Percentiles rank a stretch among this genome's conserved stretches.
Conservation (phyloP, 2,888 invertebrate species). For the Strigamia crassipes region DNA sequence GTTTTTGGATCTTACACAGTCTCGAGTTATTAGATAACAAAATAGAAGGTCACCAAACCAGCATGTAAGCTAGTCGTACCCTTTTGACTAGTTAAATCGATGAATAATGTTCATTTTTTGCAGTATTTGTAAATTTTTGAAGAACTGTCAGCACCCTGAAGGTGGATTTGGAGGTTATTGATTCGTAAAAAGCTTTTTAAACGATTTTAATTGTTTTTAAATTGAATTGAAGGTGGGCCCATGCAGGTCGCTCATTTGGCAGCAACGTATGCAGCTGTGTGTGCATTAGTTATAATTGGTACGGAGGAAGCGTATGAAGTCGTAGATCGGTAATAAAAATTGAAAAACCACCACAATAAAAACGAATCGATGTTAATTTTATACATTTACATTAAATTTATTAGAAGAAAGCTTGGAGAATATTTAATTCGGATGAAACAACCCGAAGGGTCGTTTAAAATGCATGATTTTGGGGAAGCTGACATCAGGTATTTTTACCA, state of each 20-base stretch:
- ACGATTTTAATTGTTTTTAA: neutral
- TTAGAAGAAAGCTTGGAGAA: constrained; percentile 69
- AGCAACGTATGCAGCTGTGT: constrained; percentile 95
- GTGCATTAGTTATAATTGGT: constrained; percentile 87
- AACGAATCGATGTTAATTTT: neutral
- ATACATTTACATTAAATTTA: neutral
- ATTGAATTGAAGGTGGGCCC: constrained; percentile 79
- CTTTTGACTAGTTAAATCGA: neutral
- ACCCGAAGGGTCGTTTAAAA: constrained; percentile 85
- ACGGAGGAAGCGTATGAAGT: constrained; percentile 82
- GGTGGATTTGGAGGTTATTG: constrained; percentile 73
- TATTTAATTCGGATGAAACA: constrained; percentile 79
- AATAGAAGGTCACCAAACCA: constrained; percentile 62
- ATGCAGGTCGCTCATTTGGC: constrained; percentile 91
- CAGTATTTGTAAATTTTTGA: constrained; percentile 47
- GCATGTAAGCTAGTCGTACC: neutral
- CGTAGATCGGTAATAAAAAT: constrained; percentile 74
- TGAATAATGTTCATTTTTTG: neutral
- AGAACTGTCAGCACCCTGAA: constrained; percentile 73
- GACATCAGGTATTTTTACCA: constrained; percentile 68
- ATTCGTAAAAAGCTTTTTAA: neutral
- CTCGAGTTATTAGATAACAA: constrained; percentile 75
- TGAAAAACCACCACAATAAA: neutral
- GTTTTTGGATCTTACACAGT: constrained; percentile 95
- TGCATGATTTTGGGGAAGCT: constrained; percentile 90